Evolutionary conservation across 2,888 invertebrate species (phyloP), one percentile per base, ranked within the genome.

Genomic region (Drosophila affinis): DNA sequence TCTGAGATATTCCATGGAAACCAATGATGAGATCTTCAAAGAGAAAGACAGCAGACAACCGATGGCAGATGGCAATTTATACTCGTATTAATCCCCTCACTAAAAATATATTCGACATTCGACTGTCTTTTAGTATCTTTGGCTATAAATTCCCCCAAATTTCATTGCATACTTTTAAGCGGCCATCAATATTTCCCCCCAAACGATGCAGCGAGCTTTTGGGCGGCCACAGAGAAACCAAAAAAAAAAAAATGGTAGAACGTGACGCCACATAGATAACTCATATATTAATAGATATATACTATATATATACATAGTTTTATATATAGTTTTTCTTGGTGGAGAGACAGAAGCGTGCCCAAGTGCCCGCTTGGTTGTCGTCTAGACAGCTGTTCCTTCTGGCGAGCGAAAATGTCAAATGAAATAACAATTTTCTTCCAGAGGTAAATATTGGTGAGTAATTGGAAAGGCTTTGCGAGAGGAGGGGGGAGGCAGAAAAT

Each of bases 101-200:
- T 53, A 29, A 53, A 58, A 45, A 54, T 12, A 14, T n/a, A 18
- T 53, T 56, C 69, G 18, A 29, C 12, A 29, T 55, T 46, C 46
- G 48, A 45, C 45, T 34, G 9, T 44, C 24, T 54, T 9, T 14
- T 32, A 34, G n/a, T 45, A 27, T 7, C 55, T 56, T 57, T 32
- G n/a, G 39, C 56, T 29, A 72, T 73, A 67, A 73, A 67, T 73
- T 72, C 14, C 7, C 14, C 21, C 29, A 60, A 62, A 45, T 72
- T 76, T 55, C 62, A 62, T 71, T 24, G 76, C 69, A 76, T 79
- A 81, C 75, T 83, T 79, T 77, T 75, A 72, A 69, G 73, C 62
- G 82, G 64, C 29, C 76, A 75, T 82, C 74, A 68, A 84, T 77
- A 76, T 67, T 73, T 21, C 14, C n/a, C 14, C 39, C 39, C 48